Evolutionary conservation across 2,888 invertebrate species (phyloP).

Genomic region (Ophonus ardosiacus): DNA sequence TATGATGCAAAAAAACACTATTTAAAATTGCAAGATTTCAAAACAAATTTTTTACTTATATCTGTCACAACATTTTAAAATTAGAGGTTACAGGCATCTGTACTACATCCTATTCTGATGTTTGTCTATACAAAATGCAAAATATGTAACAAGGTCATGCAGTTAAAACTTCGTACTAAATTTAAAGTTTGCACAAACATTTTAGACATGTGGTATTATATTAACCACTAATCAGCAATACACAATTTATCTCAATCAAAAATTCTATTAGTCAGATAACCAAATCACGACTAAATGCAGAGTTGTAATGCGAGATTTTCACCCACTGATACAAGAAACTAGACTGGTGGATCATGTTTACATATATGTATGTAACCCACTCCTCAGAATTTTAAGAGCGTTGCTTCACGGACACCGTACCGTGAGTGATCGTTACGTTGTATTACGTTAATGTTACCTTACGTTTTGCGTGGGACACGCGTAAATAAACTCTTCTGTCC

Average conservation of each 20-base stretch:
- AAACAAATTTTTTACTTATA: not conserved
- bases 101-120: not conserved
- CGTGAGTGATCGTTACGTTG: slow-evolving; percentile 30
- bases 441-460: slow-evolving; percentile 20
- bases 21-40: not conserved
- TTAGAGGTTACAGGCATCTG: not conserved
- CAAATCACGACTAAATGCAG: slow-evolving; percentile 23
- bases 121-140: not conserved
- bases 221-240: slow-evolving; percentile 15
- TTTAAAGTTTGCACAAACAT: slow-evolving; percentile 2
- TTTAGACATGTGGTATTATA: not conserved
- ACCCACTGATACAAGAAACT: slow-evolving; percentile 7
- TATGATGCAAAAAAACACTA: too few species aligned
- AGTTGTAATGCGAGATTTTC: slow-evolving; percentile 15
- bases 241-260: slow-evolving; percentile 40
- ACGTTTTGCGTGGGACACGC: slow-evolving; percentile 36
- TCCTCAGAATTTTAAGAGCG: slow-evolving; percentile 43
- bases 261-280: slow-evolving; percentile 28
- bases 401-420: slow-evolving; percentile 10
- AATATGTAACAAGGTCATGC: not conserved
- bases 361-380: slow-evolving; percentile 35
- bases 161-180: not conserved
- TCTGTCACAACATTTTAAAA: not conserved
- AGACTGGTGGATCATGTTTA: slow-evolving; percentile 29
- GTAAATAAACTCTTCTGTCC: slow-evolving; percentile 46